Base-by-base conservation (phyloP, 2,888 invertebrate species). In the Pyrrhia umbra region DNA sequence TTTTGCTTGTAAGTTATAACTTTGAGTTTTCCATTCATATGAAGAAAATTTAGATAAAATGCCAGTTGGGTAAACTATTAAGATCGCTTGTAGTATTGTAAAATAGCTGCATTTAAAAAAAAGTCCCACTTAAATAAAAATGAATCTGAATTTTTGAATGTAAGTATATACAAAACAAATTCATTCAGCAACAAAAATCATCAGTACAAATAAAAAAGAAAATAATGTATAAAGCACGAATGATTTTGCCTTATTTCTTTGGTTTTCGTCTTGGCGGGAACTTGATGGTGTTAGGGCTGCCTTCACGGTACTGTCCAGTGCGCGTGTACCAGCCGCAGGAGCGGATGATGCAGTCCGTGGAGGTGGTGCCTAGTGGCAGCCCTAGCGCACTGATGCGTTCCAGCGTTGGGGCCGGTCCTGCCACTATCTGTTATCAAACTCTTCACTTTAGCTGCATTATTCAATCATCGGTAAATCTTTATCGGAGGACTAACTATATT, bases 361-460 rank as follows among this genome's bases (percentile, higher is more conserved):
- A 85, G 16, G 93, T 86, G 52, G 89, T 90, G 64, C 95, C 95
- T 2, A 93, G 89, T 0, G 94, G 93, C 49, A 92, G 84, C 0
- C 95, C 95, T 47, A 92, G 80, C 0, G 94, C 95, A 64, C 94
- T 94, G 80, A 95, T 93, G 1, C 94, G 90, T 75, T 94, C 94
- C 60, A 95, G 74, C 0, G 89, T 83, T 65, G 90, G 90, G 1
- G 89, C 75, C 0, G 94, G 94, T 0, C 95, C 95, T 0, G 79
- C 84, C 34, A 91, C 55, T 34, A 94, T 90, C 94, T 94, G 77
- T 23, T 9, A 37, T 1, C 9, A 21, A 27, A 47, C 1, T 3
- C 6, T 8, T 6, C n/a, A n/a, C n/a, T n/a, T n/a, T n/a, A n/a
- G n/a, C n/a, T n/a, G n/a, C n/a, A n/a, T n/a, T n/a, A n/a, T n/a